phyloP scores from a whole-genome alignment of 1,140 invertebrate genomes.

The Cydia amplana region DNA sequence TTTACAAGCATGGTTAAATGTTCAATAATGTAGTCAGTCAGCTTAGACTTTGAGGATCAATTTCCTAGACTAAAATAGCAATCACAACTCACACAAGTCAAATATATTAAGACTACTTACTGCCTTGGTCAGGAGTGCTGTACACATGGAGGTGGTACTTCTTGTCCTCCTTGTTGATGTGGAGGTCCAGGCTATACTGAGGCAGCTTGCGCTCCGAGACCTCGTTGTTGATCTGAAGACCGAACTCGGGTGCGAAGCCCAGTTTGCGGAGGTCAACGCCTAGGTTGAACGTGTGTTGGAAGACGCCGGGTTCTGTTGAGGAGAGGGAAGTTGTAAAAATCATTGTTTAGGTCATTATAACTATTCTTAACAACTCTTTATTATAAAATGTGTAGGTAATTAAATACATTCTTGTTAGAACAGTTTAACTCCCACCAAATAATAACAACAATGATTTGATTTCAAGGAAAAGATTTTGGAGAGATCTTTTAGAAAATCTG shows the following conservation, averaged over 20 bases:
- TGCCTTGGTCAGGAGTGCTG: conserved; percentile 79
- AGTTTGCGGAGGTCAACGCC: conserved; percentile 85
- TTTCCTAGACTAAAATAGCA: too few relatives aligned
- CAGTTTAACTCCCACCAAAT: too few relatives aligned
- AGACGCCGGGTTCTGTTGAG: conserved; percentile 55
- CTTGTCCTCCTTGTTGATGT: conserved; percentile 83
- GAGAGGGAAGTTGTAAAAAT: not conserved
- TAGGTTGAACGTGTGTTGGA: conserved; percentile 60
- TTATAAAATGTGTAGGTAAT: too few relatives aligned
- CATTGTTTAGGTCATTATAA: too few relatives aligned
- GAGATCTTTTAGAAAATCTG: too few relatives aligned
- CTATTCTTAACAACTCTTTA: too few relatives aligned
- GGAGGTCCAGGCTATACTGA: conserved; percentile 84
- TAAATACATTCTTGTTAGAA: too few relatives aligned
- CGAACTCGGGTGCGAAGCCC: conserved; percentile 85
- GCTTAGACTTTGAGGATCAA: too few relatives aligned
- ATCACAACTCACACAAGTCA: not conserved
- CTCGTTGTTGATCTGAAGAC: conserved; percentile 82
- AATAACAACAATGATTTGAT: too few relatives aligned
- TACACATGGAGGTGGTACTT: conserved; percentile 86
- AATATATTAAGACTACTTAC: conserved; percentile 50
- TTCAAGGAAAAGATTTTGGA: too few relatives aligned
- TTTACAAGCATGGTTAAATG: too few relatives aligned
- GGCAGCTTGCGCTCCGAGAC: conserved; percentile 80
- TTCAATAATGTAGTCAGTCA: too few relatives aligned